Conservation (phyloP, 1,140 invertebrate species). For the Lordiphosa stackelbergi region DNA sequence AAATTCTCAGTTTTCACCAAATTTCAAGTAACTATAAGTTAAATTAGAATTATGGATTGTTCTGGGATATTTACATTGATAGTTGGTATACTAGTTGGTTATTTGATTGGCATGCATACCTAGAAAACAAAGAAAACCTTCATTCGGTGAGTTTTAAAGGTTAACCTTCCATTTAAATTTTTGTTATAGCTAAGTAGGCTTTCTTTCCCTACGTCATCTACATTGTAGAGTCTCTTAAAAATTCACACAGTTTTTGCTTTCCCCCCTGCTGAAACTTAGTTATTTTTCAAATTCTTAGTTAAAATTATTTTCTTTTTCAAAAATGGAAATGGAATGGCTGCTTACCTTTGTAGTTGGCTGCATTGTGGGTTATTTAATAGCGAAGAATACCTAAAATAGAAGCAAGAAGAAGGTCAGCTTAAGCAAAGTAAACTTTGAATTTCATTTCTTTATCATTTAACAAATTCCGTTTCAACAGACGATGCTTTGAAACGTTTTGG, state of each 20-base stretch:
- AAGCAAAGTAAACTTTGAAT: neutral
- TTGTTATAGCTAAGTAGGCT: too few relatives aligned
- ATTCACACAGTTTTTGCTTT: too few relatives aligned
- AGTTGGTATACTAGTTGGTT: slow-evolving; percentile 42
- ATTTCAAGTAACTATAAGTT: too few relatives aligned
- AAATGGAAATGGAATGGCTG: slow-evolving; percentile 20
- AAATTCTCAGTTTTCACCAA: neutral
- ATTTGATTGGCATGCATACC: slow-evolving; percentile 25
- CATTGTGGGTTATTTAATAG: slow-evolving; percentile 37
- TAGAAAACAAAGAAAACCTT: neutral
- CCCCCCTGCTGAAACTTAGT: neutral
- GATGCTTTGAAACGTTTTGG: too few relatives aligned
- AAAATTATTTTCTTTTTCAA: neutral
- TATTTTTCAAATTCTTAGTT: neutral
- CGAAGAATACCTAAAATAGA: slow-evolving; percentile 18
- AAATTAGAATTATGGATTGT: slow-evolving; percentile 29
- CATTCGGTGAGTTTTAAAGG: too few relatives aligned
- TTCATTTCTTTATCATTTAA: neutral
- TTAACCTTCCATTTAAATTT: too few relatives aligned
- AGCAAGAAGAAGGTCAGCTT: too few relatives aligned
- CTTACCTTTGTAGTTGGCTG: slow-evolving; percentile 35
- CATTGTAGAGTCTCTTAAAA: too few relatives aligned
- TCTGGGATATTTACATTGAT: slow-evolving; percentile 15
- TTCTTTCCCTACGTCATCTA: too few relatives aligned
- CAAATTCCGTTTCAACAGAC: too few relatives aligned